Base-by-base conservation (phyloP, 2,888 invertebrate genomes). In the Eremobia ochroleuca region DNA sequence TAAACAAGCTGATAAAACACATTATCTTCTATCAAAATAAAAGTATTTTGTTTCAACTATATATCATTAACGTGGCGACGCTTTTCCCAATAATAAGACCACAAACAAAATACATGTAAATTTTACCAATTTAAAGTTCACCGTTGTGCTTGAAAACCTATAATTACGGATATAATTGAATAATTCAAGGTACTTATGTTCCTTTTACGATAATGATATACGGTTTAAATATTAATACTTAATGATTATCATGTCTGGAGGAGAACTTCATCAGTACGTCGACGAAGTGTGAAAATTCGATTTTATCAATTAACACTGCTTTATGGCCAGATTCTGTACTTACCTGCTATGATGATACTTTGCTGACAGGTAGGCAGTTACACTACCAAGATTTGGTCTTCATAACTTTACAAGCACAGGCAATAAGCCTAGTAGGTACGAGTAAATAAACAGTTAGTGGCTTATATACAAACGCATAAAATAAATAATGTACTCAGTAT, bases 401-500 rank as follows among this genome's bases (percentile, higher is more conserved):
- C 71, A 73, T 77, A 77, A 74, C 40, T 79, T 77, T 82, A 82
- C 68, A 87, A 87, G 86, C 88, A 79, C 71, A 79, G 88, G 87
- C 84, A 82, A 76, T 34, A 80, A 82, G 77, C 78, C 82, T 73
- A 75, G 58, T 46, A 71, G 77, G 74, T 78, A 79, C 55, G 34
- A 82, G 55, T 73, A 81, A 79, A 78, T 73, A 74, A 82, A 81
- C 61, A 82, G 81, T 81, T 74, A 71, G 46, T 82, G 68, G 85
- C 82, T 76, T 80, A 85, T 89, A 81, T 90, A 89, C 88, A 87
- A 90, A 88, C 81, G 83, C 83, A 87, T 77, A 87, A 87, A 87
- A 88, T 83, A 87, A 89, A 81, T 55, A 85, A 88, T 87, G 86
- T 87, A 87, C 87, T 82, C 83, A 81, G 85, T 89, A 88, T 91